Conservation (phyloP, 2,888 invertebrate species). For the Prosapia bicincta region DNA sequence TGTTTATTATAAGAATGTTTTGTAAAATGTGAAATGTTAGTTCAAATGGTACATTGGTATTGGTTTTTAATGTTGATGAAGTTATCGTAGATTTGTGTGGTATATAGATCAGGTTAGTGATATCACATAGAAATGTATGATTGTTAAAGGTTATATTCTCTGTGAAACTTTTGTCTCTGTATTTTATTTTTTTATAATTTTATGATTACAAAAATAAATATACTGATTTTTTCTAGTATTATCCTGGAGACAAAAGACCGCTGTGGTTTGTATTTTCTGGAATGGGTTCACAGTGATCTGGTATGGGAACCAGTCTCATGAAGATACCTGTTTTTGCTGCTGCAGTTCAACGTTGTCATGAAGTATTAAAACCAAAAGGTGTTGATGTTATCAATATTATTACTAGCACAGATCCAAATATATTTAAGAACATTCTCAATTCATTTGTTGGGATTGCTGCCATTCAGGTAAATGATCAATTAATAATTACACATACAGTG, state of each 20-base stretch:
- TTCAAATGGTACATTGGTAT: no score
- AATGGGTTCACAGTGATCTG: constrained; percentile 86
- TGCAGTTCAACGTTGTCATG: constrained; percentile 64
- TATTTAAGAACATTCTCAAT: constrained; percentile 64
- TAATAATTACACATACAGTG: no score
- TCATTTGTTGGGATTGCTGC: constrained; percentile 74
- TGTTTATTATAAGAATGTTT: no score
- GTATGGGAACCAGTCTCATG: constrained; percentile 77
- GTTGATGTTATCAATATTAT: constrained; percentile 62
- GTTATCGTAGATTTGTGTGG: no score
- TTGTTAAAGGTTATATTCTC: no score
- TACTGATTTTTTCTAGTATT: constrained; percentile 50
- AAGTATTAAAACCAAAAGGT: constrained; percentile 59
- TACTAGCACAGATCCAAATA: constrained; percentile 57
- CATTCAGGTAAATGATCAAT: constrained; percentile 49
- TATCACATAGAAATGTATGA: no score
- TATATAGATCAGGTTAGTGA: no score
- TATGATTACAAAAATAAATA: no score
- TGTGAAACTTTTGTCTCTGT: no score
- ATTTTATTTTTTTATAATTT: no score
- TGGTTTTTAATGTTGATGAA: no score
- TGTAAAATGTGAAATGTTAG: no score
- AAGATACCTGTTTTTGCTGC: constrained; percentile 67
- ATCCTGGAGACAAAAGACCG: constrained; percentile 61
- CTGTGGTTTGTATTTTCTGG: constrained; percentile 90